Base-by-base conservation (phyloP, 1,140 invertebrate species). In the Drosophila bocki region DNA sequence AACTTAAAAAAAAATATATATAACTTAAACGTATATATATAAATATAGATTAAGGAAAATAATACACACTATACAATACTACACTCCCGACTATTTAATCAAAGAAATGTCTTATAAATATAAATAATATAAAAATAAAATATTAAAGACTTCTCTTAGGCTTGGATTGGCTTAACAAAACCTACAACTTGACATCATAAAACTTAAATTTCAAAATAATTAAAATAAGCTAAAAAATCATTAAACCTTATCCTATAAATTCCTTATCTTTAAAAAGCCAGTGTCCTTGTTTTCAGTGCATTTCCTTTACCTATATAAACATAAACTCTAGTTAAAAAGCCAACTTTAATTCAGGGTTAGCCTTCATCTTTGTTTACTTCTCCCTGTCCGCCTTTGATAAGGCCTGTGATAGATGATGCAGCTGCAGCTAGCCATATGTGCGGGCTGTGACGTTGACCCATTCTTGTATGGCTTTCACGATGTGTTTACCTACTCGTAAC, bases 401-500 rank as follows among this genome's bases (percentile, higher is more conserved):
- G 22, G 39, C 15, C 44, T 45, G n/a, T 68, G 67, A 70, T 70
- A 33, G 48, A 70, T 68, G 67, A 44, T 51, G 65, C 65, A n/a
- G 53, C 35, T 56, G 53, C 62, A 65, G 65, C 60, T 61, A 69
- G 65, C 65, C 65, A 69, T 65, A 69, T 60, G 70, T 56, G 48
- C 29, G 7, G 48, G 47, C 37, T 68, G 64, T 54, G 50, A 78
- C 57, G 75, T 69, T 78, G 75, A 78, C 75, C 75, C 75, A 78
- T 50, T 78, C 47, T 77, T 47, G 67, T 35, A 13, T 71, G 37
- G 54, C n/a, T 22, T 48, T 39, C 53, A 17, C 72, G 58, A 67
- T 76, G 74, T 76, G 74, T 76, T 76, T 76, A 76, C 61, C 26
- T 54, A 58, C 32, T 70, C 48, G 67, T 70, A 51, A 26, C 7